These are phyloP conservation scores for Ctenopoma multispine DNA, from an alignment of 2,797 vertebrate genomes.

Conservation along the genomic window DNA sequence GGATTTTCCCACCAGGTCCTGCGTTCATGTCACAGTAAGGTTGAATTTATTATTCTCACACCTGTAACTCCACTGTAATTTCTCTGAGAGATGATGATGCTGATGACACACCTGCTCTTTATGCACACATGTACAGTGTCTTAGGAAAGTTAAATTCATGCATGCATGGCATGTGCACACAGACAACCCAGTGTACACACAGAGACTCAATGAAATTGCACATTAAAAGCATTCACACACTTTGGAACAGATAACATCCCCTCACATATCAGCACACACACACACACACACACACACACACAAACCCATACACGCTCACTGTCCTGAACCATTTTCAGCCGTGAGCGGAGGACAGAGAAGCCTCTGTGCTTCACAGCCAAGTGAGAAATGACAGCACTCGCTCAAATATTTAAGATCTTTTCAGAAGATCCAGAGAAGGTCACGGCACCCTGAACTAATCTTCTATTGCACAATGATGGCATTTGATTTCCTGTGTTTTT, in stretches of 20 bases:
- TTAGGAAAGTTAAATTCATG: neutral
- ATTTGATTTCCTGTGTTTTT: constrained; percentile 74
- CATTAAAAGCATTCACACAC: constrained; percentile 35
- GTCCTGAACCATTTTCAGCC: constrained; percentile 35
- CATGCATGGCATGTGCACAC: too few species aligned
- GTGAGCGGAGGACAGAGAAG: constrained; percentile 63
- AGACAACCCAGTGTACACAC: too few species aligned
- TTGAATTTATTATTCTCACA: constrained; percentile 40
- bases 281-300: constrained; percentile 18
- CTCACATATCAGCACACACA: constrained; percentile 40
- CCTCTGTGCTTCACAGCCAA: constrained; percentile 71
- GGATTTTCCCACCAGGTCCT: constrained; percentile 70
- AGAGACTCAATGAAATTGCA: constrained; percentile 25
- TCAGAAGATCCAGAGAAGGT: constrained; percentile 78
- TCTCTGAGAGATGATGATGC: too few species aligned
- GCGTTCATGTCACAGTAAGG: constrained; percentile 30
- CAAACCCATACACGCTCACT: constrained; percentile 32
- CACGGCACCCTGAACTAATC: constrained; percentile 74
- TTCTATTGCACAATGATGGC: constrained; percentile 71
- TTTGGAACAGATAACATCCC: constrained; percentile 41
- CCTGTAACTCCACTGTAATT: constrained; percentile 52
- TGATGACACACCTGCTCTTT: neutral
- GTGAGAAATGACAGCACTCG: constrained; percentile 79
- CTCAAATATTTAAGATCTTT: constrained; percentile 81
- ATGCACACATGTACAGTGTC: neutral